Evolutionary conservation across 2,113 vertebrate species (phyloP).

Genomic region (Ondatra zibethicus): DNA sequence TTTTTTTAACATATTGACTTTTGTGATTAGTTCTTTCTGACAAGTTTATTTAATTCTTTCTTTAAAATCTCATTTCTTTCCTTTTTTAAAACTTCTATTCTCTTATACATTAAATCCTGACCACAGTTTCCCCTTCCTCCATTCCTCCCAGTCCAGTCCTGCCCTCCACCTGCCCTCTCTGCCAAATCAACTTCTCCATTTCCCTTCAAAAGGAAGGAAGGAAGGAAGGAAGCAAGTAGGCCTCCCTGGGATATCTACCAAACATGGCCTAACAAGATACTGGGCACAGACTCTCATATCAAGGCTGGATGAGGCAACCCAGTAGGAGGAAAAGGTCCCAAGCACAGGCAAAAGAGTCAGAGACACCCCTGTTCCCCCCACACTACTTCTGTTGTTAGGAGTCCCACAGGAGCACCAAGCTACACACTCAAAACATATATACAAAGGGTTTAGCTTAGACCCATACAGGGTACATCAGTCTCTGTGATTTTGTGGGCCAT

Average conservation of each 20-base stretch:
- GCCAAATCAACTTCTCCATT: neutral
- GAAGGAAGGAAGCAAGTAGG: neutral
- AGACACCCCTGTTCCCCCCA: neutral
- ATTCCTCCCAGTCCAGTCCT: neutral
- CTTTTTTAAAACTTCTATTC: neutral
- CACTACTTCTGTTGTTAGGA: neutral
- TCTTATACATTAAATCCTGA: neutral
- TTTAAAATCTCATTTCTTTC: neutral
- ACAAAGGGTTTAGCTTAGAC: neutral
- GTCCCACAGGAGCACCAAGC: neutral
- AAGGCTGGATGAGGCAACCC: neutral
- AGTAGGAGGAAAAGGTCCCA: neutral
- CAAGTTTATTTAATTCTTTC: neutral
- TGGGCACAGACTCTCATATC: neutral
- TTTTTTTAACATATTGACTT: neutral
- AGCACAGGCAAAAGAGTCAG: neutral
- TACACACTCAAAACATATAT: neutral
- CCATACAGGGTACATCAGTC: no score
- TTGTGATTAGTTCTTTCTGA: neutral
- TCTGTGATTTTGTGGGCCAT: neutral
- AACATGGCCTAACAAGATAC: neutral
- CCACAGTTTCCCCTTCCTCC: neutral
- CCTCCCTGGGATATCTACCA: neutral
- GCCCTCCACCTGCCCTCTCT: neutral
- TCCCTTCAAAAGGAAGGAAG: neutral